Base-by-base conservation (phyloP, 2,888 invertebrate species). In the Pollenia angustigena region DNA sequence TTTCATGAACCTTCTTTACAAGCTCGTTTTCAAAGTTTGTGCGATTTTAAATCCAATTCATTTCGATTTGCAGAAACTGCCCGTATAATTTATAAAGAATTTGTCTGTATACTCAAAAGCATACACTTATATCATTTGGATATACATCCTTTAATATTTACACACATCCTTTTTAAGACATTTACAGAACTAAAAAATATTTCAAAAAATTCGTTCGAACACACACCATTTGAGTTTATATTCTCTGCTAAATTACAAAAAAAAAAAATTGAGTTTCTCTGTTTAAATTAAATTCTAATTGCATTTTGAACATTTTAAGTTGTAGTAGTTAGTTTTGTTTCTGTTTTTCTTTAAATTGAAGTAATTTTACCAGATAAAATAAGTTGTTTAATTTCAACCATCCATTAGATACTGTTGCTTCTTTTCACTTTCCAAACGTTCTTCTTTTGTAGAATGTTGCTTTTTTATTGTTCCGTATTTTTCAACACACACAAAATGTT, bases 221-320 rank as follows among this genome's bases (percentile, higher is more conserved):
- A 48, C 46, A 68, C 40, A 58, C 32, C 6, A 11, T 46, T n/a
- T 12, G 4, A 6, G 6, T 48, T 54, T 11, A 40, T 48, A 12
- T 58, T 16, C n/a, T 58, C 2, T 18, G 12, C 44, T 48, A 48
- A 68, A 68, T 68, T 56, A 46, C 12, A 58, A 78, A 68, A 58
- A 50, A 58, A 78, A 68, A 58, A 50, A 68, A 40, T 78, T 68
- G n/a, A 48, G 12, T 58, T 68, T 40, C 46, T 58, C 11, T 40
- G 40, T 54, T 54, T 58, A n/a, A 69, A 52, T 11, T 52, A 69
- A 10, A 14, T 69, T 18, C 10, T 11, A 11, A 16, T 58, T 32
- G 32, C 58, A 32, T 32, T 58, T 12, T 12, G 23, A 32, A 58
- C 10, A 46, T 48, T 16, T 12, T 46, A 46, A 68, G 10, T 76